A percentile compares a stretch with the other conserved stretches of the same genome.
These are phyloP conservation scores for Ferrisia virgata DNA, from an alignment of 2,888 invertebrate species.

Conservation along the genomic window DNA sequence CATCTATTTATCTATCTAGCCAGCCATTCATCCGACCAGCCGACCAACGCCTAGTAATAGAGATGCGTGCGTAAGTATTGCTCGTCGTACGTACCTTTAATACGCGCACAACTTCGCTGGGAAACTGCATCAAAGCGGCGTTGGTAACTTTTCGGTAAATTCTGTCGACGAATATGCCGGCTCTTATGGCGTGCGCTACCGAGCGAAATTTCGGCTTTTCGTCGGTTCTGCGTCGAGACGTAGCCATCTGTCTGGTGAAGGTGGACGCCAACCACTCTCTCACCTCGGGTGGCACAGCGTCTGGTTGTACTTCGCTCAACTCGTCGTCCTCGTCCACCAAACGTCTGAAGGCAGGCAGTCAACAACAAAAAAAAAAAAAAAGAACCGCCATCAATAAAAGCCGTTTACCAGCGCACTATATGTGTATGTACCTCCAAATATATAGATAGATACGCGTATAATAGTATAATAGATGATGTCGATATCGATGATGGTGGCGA, in stretches of 20 bases:
- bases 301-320: conserved; percentile 91
- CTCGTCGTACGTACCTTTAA: conserved; percentile 68
- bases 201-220: conserved; percentile 88
- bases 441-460: too few relatives aligned
- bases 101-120: conserved; percentile 78
- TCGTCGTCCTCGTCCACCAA: conserved; percentile 91
- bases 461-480: too few relatives aligned
- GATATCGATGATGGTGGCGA: too few relatives aligned
- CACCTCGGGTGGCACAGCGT: conserved; percentile 93
- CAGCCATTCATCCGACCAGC: too few relatives aligned
- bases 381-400: too few relatives aligned
- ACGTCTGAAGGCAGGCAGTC: conserved; percentile 60
- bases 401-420: neutral
- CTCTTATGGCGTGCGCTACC: conserved; percentile 93
- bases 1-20: too few relatives aligned
- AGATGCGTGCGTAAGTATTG: neutral
- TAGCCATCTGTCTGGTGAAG: conserved; percentile 84
- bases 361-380: neutral
- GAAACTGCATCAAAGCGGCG: conserved; percentile 80
- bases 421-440: too few relatives aligned
- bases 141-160: conserved; percentile 80
- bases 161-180: conserved; percentile 93
- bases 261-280: conserved; percentile 95
- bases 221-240: conserved; percentile 70
- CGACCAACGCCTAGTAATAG: too few relatives aligned